Percentiles rank a stretch among this genome's conserved stretches.
These are phyloP conservation scores for Lepidocolaptes lacrymiger DNA, from an alignment of 2,797 vertebrate species.

Conservation along the genomic window DNA sequence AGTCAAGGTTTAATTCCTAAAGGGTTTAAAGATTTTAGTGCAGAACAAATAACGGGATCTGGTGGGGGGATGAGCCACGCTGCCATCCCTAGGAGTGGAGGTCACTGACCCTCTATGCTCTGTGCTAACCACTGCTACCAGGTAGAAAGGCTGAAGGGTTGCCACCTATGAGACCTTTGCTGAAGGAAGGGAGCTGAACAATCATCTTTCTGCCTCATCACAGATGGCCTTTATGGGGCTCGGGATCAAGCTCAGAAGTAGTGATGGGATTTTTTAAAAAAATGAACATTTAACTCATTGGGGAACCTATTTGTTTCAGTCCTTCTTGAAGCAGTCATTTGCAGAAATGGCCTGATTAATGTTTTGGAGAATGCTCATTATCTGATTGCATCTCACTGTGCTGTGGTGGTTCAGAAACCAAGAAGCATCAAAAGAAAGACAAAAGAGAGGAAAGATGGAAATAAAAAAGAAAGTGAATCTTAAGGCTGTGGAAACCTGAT, in stretches of 20 bases:
- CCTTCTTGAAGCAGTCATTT: not conserved
- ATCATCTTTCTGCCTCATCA: not conserved
- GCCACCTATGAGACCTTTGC: not conserved
- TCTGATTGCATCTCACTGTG: not conserved
- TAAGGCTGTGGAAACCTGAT: not conserved
- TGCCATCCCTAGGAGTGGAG: fast-evolving
- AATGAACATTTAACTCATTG: not conserved
- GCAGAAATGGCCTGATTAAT: not conserved
- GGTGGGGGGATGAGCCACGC: not conserved
- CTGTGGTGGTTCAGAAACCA: not conserved
- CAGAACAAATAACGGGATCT: not conserved
- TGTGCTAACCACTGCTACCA: not conserved
- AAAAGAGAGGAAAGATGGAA: not conserved
- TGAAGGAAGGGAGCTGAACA: not conserved
- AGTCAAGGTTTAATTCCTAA: not conserved
- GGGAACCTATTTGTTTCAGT: not conserved
- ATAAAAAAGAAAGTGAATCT: not conserved
- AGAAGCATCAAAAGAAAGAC: not conserved
- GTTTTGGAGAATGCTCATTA: not conserved
- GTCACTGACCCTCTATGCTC: not conserved
- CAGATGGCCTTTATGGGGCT: not conserved
- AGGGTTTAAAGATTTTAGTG: not conserved
- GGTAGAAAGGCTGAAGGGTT: not conserved
- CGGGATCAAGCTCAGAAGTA: not conserved
- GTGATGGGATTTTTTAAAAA: not conserved